Percentiles rank a stretch among this genome's conserved stretches.
Conservation (phyloP, 2,113 vertebrate genomes). For the Genyomyrus donnyi region DNA sequence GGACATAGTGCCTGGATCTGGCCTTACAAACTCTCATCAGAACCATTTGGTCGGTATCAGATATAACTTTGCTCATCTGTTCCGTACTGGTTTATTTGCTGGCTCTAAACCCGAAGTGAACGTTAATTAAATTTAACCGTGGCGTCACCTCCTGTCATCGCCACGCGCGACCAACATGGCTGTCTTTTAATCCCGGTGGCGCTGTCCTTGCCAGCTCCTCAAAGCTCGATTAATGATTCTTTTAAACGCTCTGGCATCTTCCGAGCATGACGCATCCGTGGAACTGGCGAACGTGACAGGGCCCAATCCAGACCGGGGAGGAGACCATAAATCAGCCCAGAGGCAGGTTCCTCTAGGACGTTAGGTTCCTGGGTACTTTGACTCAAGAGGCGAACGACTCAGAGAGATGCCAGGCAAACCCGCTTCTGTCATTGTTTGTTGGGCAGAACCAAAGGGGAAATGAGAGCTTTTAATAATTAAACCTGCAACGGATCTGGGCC, state of each 20-base stretch:
- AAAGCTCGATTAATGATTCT: conserved; percentile 31
- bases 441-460: background rate
- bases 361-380: background rate
- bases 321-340: background rate
- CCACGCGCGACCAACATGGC: background rate
- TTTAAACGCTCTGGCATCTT: conserved; percentile 27
- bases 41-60: background rate
- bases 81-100: background rate
- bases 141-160: background rate
- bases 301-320: background rate
- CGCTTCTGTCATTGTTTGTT: background rate
- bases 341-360: background rate
- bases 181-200: conserved; percentile 21
- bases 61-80: background rate
- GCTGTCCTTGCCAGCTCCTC: conserved; percentile 20
- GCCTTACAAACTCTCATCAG: background rate
- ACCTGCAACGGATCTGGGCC: background rate
- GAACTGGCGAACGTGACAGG: background rate
- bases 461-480: background rate
- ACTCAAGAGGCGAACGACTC: background rate
- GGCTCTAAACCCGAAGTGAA: background rate
- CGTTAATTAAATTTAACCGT: conserved; percentile 27
- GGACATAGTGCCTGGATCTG: background rate
- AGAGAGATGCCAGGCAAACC: background rate
- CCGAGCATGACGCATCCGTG: conserved; percentile 28